Evolutionary conservation across 2,888 invertebrate species (phyloP), one percentile per base, ranked within the genome.

Genomic region (Cataglyphis albicans): DNA sequence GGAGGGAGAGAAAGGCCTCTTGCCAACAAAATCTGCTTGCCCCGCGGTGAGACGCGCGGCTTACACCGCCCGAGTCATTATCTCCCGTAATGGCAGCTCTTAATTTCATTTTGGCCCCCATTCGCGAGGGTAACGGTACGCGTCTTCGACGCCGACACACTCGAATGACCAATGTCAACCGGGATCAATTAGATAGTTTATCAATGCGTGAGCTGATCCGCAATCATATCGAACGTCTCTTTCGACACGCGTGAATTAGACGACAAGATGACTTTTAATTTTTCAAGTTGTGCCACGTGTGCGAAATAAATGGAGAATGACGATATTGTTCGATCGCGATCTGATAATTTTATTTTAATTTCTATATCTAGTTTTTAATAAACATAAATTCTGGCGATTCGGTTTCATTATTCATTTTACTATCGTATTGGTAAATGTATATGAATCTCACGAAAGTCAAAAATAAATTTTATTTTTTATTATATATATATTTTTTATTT

Each of bases 21-120:
- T n/a, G n/a, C 18, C 38, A 80, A 41, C 52, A 59, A 70, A 70
- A 72, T 59, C 41, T 44, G 57, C 44, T 12, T 55, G 72, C 32
- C 72, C 35, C 57, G 32, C 78, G 70, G 78, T 68, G 68, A 32
- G 67, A 68, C 57, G 78, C 68, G 78, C 70, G 57, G 48, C 78
- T 72, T 80, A 80, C 18, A 44, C 57, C 65, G 48, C 38, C 72
- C 63, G 65, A 67, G 67, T 83, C 78, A 78, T 83, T 81, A 72
- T 81, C 75, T 73, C 70, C 52, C 74, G 82, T 83, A 84, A 84
- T 84, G 68, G 70, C 55, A 70, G 76, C 64, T 84, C 82, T 86
- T 82, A 82, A 86, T 86, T 86, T 82, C 84, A 84, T 84, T 84
- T 74, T 52, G 85, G 74, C 70, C 85, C 78, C 82, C 65, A 70